Base-by-base conservation (phyloP, 1,140 invertebrate species). In the Drosophila nannoptera region DNA sequence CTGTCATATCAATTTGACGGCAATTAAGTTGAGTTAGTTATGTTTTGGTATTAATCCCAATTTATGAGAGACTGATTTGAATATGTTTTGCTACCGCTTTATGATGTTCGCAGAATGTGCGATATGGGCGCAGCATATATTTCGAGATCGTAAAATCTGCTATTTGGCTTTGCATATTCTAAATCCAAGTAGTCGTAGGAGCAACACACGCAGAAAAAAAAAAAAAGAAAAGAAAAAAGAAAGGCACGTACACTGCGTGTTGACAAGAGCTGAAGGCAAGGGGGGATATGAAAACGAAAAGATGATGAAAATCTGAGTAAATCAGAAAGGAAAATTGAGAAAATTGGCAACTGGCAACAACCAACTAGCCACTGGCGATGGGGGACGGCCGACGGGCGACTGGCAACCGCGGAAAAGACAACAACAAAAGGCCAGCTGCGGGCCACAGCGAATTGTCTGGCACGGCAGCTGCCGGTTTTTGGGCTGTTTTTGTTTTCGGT, bases 311-410 rank as follows among this genome's bases (percentile, higher is more conserved):
- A 72, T 75, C 45, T 56, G 72, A 61, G 45, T 71, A 83, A 83
- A 78, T 83, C 58, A 65, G 43, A 56, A 68, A 60, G 56, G 53
- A 72, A 55, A 83, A 75, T 75, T 65, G 75, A 69, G 50, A 52
- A 70, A 83, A 83, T 3, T 22, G 22, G 22, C 1, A 22, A 22
- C 22, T 22, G 22, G 22, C 22, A 22, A 22, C 22, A 22, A 22
- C 22, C 22, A 22, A 22, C 22, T 22, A 22, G 22, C 22, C 22
- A 22, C 22, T 22, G 22, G 22, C 22, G 22, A 22, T 22, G 22
- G 22, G 22, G 1, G 22, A 22, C 22, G 22, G 22, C 1, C 22
- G 22, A 22, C 22, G 22, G 22, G 3, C 22, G 22, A 77, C 32
- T 81, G 54, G 55, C 69, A 80, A 69, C 40, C 7, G 48, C 58